phyloP scores from a whole-genome alignment of 2,797 vertebrate genomes.

The Hirundo rustica region DNA sequence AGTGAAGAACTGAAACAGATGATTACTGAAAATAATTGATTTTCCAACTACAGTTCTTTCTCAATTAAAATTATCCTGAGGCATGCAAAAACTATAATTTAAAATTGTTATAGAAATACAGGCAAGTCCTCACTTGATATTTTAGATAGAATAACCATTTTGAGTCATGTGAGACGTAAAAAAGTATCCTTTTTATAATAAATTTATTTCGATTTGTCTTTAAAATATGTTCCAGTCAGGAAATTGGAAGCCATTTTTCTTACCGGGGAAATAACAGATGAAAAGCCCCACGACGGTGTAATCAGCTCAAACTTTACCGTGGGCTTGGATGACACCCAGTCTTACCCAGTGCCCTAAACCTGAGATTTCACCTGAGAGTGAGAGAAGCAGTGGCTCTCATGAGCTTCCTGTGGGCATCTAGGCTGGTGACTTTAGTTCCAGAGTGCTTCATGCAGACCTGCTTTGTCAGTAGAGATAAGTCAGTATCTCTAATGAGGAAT shows the following conservation, averaged over 20 bases:
- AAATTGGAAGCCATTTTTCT: not conserved
- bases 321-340: not conserved
- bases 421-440: not conserved
- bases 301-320: not conserved
- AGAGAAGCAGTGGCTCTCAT: not conserved
- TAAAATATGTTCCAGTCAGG: not conserved
- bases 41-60: constrained; percentile 15
- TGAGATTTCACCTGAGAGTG: not conserved
- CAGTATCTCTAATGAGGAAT: not conserved
- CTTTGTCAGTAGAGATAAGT: not conserved
- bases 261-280: not conserved
- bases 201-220: not conserved
- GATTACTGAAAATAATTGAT: constrained; percentile 42
- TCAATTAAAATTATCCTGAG: constrained; percentile 23
- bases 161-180: not conserved
- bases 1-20: not conserved
- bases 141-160: not conserved
- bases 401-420: not conserved
- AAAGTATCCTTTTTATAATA: not conserved
- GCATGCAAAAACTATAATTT: not conserved
- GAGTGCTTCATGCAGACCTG: not conserved
- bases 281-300: not conserved
- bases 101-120: constrained; percentile 1
- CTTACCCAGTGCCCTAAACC: not conserved
- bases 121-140: not conserved